Conservation (phyloP, 2,888 invertebrate species). For the Notocelia uddmanniana region DNA sequence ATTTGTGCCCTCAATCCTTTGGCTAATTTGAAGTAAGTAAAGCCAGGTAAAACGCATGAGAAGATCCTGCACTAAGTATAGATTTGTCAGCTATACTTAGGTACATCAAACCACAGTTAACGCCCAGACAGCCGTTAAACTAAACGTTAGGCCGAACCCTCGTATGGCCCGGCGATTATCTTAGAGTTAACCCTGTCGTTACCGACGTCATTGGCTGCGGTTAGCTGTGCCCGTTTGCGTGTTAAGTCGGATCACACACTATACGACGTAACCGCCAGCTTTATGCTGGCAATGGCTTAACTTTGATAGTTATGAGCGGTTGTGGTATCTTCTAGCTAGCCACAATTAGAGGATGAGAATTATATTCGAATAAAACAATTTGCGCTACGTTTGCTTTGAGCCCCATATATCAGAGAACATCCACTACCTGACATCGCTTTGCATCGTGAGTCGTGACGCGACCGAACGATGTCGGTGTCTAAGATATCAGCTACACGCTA, state of each 20-base stretch:
- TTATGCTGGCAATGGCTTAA: conserved; percentile 3
- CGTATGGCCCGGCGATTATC: conserved; percentile 76
- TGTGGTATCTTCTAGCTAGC: too few species aligned
- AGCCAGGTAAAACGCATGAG: not conserved
- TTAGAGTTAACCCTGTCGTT: conserved; percentile 79
- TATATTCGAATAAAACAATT: too few species aligned
- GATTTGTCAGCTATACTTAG: not conserved
- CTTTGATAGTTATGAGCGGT: not conserved
- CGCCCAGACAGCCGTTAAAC: conserved; percentile 70
- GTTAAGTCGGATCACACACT: conserved; percentile 59
- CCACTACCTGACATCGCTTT: too few species aligned
- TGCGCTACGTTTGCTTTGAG: too few species aligned
- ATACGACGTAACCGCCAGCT: conserved; percentile 51
- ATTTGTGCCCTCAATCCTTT: not conserved
- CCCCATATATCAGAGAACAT: too few species aligned
- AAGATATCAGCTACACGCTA: too few species aligned
- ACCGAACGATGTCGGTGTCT: too few species aligned
- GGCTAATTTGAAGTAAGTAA: not conserved
- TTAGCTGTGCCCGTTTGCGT: conserved; percentile 52
- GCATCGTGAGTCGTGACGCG: too few species aligned
- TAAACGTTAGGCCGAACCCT: conserved; percentile 65
- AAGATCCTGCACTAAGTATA: not conserved
- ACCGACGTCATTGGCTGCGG: conserved; percentile 76
- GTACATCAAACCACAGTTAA: conserved; percentile 63
- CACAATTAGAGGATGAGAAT: not conserved